Evolutionary conservation across 2,797 vertebrate species (phyloP), one percentile per base, ranked within the genome.

Genomic region (Amblyopsis hoosieri): DNA sequence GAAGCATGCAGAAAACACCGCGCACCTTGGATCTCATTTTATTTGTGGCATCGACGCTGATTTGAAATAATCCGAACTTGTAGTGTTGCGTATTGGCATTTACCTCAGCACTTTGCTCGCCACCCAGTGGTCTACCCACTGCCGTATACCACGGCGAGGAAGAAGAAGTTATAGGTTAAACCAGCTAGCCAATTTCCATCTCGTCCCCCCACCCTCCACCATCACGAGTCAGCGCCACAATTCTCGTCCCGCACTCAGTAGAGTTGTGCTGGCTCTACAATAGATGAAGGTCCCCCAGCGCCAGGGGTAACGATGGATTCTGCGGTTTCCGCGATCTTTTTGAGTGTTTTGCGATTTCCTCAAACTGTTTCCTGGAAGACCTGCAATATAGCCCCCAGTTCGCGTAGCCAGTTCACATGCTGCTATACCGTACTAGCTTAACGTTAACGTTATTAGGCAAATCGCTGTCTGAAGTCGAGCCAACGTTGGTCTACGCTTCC

Each of bases 271-370:
- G 76, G 82, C 52, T 84, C 67, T 82, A 62, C 75, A 58, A 57
- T 50, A 52, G 69, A 78, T 75, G 72, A 82, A 73, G 73, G 46
- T 62, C 74, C 62, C 72, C 45, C 14, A n/a, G 15, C 61, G 45
- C 59, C 62, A 73, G 54, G 84, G 72, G 58, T 57, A 69, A 62
- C 75, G 66, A 15, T 87, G 84, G 86, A 84, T 78, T 76, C 3
- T 49, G 50, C 17, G 13, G 0, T 7, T 60, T 48, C 42, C 1
- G 9, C 50, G 11, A 9, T 11, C 3, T 51, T 73, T 62, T 54
- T 70, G 29, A 78, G 10, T 17, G 11, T 19, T 0, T 0, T 3
- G 62, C 68, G 64, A 67, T 48, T 48, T 48, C 4, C 48, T 31
- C 57, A 54, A 53, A 64, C 17, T 48, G 14, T 45, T 33, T 29